These are phyloP conservation scores for Orchesella cincta DNA, from an alignment of 1,140 invertebrate species.

Conservation along the genomic window DNA sequence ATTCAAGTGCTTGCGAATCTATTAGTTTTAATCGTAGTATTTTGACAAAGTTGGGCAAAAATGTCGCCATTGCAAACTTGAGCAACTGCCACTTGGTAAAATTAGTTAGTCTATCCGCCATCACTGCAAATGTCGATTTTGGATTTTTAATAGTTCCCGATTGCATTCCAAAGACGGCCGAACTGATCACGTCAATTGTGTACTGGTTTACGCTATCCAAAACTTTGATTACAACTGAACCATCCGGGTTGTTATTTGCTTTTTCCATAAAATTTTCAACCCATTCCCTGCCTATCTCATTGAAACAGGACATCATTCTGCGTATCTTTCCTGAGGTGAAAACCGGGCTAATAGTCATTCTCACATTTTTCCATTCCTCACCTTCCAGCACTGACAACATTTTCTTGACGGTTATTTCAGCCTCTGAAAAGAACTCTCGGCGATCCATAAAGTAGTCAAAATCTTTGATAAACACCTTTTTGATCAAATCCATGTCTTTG, in stretches of 20 bases:
- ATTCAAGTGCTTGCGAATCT: neutral
- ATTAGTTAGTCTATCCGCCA: neutral
- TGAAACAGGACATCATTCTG: neutral
- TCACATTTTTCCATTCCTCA: neutral
- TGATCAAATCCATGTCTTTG: neutral
- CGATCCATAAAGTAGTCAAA: neutral
- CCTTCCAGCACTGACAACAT: neutral
- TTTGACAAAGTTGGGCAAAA: neutral
- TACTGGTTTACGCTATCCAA: neutral
- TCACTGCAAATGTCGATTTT: neutral
- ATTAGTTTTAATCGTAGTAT: neutral
- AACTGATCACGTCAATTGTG: neutral
- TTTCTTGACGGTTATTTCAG: neutral
- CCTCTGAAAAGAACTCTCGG: neutral
- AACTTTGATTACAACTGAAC: neutral
- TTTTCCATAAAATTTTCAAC: neutral
- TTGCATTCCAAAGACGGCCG: conserved; percentile 17
- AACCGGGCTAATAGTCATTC: neutral
- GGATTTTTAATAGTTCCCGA: neutral
- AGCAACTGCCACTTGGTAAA: neutral
- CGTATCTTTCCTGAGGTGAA: neutral
- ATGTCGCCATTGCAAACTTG: neutral
- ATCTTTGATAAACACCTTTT: neutral
- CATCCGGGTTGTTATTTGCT: neutral
- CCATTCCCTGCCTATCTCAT: neutral